phyloP scores from a whole-genome alignment of 2,797 vertebrate species.

The Falco biarmicus region DNA sequence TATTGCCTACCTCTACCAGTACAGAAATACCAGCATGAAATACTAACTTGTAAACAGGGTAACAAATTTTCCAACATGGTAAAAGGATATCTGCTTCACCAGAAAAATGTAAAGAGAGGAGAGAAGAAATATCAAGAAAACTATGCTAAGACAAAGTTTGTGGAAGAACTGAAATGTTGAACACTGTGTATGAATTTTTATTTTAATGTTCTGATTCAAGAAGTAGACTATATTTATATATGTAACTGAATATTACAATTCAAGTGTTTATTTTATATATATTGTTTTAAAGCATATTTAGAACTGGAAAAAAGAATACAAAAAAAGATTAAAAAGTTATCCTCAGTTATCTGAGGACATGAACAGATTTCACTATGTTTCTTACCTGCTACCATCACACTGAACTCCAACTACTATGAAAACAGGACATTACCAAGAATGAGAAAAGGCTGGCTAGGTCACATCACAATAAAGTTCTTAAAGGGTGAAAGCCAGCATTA shows the following conservation, averaged over 20 bases:
- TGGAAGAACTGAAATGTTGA: neutral
- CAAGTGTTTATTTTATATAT: neutral
- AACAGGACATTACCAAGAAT: neutral
- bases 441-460: neutral
- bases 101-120: neutral
- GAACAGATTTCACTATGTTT: neutral
- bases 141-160: neutral
- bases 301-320: neutral
- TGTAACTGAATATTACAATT: neutral
- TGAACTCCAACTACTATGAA: neutral
- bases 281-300: neutral
- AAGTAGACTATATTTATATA: neutral
- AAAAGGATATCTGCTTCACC: neutral
- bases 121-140: neutral
- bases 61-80: neutral
- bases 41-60: neutral
- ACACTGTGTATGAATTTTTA: neutral
- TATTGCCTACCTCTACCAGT: neutral
- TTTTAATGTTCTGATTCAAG: neutral
- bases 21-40: neutral
- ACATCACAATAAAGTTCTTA: conserved; percentile 57
- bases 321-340: neutral
- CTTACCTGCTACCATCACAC: conserved; percentile 14
- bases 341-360: neutral
- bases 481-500: conserved; percentile 22